Percentiles rank a stretch among this genome's conserved stretches.
phyloP scores from a whole-genome alignment of 1,140 invertebrate genomes.

The Aphidius gifuensis region DNA sequence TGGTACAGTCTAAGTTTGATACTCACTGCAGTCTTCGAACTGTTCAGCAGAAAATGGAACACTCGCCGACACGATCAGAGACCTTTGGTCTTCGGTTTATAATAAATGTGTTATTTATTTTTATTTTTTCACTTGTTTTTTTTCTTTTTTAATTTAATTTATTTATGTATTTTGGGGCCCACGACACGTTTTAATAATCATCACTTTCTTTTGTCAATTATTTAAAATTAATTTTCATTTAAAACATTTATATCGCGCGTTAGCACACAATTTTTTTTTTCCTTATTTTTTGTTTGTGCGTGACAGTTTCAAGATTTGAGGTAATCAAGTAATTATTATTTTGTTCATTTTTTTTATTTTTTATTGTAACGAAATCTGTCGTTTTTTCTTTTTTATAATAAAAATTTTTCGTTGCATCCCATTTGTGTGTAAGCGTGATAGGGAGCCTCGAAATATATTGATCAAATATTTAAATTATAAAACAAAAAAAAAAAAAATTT shows the following conservation, averaged over 20 bases:
- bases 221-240: conserved; percentile 13
- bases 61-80: conserved; percentile 48
- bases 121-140: conserved; percentile 5
- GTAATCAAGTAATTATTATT: conserved; percentile 16
- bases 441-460: conserved; percentile 17
- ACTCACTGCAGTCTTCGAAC: conserved; percentile 54
- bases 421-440: conserved; percentile 14
- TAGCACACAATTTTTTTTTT: too few species aligned
- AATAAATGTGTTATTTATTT: conserved; percentile 19
- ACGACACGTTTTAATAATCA: conserved; percentile 8
- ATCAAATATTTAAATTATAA: conserved; percentile 27
- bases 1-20: conserved; percentile 58
- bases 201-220: conserved; percentile 11
- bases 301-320: conserved; percentile 22
- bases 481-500: background rate
- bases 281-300: too few species aligned
- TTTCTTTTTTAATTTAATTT: background rate
- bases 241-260: background rate
- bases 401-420: too few species aligned
- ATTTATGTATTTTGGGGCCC: conserved; percentile 18
- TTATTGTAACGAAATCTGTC: too few species aligned
- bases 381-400: too few species aligned
- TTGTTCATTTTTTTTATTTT: background rate
- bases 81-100: conserved; percentile 39
- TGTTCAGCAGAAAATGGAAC: conserved; percentile 49